Evolutionary conservation across 2,113 vertebrate species (phyloP), one percentile per base, ranked within the genome.

Genomic region (Rallus limicola): DNA sequence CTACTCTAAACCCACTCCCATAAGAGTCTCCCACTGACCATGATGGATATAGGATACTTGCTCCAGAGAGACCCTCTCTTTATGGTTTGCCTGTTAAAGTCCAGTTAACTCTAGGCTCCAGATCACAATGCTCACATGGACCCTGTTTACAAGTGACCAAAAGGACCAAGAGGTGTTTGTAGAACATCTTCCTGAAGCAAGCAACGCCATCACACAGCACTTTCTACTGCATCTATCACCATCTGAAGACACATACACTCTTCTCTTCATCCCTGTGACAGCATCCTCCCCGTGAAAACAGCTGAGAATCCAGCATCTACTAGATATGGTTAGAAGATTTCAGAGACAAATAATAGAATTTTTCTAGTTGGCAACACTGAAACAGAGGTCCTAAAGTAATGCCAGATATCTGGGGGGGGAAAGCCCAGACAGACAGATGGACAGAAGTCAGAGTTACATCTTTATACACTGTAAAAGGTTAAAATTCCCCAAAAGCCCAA

Each of bases 51-150:
- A 11, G 28, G 29, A 33, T 42, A 9, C 24, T 63, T 59, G 16
- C 1, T 24, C 40, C 29, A 53, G 23, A 16, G 15, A 90, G 4
- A 52, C 1, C 14, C 19, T 31, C 31, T 70, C 29, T 36, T 28
- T 24, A 28, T 8, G 19, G 12, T 64, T 64, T 42, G 2, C 6
- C 13, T 13, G 4, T 11, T 68, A 11, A 79, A 63, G 21, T 65
- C 20, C 21, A 13, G 3, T 18, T 50, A 65, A 1, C 23, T 19
- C 16, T 14, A 28, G 24, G 55, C 46, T 60, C 28, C 11, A 64
- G 31, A 16, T 28, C 25, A 40, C 2, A 1, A 17, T 4, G 11
- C 28, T n/a, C 38, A 2, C 11, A 48, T 1, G 1, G 3, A 2
- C 13, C 8, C 6, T 69, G 17, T 7, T 69, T 33, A 76, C 6